phyloP scores from a whole-genome alignment of 2,797 vertebrate species.

The Galago senegalensis region DNA sequence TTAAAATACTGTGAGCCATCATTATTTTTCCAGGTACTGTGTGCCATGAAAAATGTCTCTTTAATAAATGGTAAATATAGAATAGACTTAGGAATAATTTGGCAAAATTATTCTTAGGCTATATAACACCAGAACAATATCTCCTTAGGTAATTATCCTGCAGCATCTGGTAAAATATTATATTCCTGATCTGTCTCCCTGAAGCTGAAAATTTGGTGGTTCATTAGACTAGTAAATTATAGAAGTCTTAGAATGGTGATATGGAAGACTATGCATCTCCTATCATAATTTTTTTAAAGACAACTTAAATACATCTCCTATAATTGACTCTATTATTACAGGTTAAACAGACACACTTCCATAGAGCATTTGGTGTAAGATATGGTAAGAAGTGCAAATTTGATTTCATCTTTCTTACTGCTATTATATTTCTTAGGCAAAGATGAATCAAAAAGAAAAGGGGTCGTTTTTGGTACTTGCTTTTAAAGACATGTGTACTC shows the following conservation, averaged over 20 bases:
- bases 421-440: background rate
- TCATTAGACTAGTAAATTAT: background rate
- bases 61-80: background rate
- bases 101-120: constrained; percentile 14
- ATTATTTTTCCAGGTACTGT: constrained; percentile 35
- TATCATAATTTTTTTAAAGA: background rate
- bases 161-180: background rate
- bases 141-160: background rate
- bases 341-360: background rate
- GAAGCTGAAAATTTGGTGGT: background rate
- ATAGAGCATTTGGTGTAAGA: background rate
- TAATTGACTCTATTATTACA: background rate
- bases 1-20: background rate
- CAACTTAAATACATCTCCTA: background rate
- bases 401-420: background rate
- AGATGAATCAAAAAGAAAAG: background rate
- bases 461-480: background rate
- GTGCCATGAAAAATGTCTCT: background rate
- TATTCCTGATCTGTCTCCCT: background rate
- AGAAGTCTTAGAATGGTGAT: background rate
- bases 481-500: constrained; percentile 28
- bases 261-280: background rate
- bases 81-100: background rate
- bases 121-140: constrained; percentile 15
- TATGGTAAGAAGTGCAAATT: background rate